Conservation (phyloP, 2,888 invertebrate genomes). For the Xanthorhoe designata region DNA sequence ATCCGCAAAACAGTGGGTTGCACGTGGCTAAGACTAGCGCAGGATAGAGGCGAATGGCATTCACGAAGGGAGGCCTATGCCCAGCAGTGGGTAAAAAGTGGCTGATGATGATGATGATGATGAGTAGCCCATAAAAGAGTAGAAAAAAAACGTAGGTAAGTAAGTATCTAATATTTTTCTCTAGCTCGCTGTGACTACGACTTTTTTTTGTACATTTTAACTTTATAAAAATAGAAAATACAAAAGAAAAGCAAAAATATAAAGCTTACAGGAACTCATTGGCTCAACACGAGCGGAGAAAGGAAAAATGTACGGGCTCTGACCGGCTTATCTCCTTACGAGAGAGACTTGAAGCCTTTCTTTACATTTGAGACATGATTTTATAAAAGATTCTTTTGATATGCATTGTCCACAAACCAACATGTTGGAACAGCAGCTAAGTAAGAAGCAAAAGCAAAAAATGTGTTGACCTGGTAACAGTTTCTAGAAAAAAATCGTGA, state of each 20-base stretch:
- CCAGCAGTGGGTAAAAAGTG: too few relatives aligned
- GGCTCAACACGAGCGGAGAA: slow-evolving; percentile 43
- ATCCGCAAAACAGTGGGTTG: too few relatives aligned
- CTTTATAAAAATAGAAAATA: not conserved
- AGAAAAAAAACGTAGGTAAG: too few relatives aligned
- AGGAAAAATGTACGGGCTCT: slow-evolving; percentile 54
- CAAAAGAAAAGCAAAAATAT: slow-evolving; percentile 16
- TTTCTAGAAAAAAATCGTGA: not conserved
- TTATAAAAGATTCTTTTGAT: not conserved
- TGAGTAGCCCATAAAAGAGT: too few relatives aligned
- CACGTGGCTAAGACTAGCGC: too few relatives aligned
- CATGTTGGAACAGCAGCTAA: not conserved
- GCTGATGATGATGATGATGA: too few relatives aligned
- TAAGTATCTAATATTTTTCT: too few relatives aligned
- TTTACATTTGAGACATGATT: slow-evolving; percentile 50
- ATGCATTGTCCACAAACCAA: not conserved
- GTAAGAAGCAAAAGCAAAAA: not conserved
- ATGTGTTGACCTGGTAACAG: not conserved
- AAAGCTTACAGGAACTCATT: slow-evolving; percentile 41
- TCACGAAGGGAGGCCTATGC: too few relatives aligned
- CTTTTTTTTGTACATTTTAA: not conserved
- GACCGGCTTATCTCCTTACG: slow-evolving; percentile 59
- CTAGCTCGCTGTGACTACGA: not conserved
- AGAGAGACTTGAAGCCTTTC: slow-evolving; percentile 50
- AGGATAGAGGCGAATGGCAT: too few relatives aligned